Evolutionary conservation across 2,888 invertebrate species (phyloP).

Genomic region (Mythimna impura): DNA sequence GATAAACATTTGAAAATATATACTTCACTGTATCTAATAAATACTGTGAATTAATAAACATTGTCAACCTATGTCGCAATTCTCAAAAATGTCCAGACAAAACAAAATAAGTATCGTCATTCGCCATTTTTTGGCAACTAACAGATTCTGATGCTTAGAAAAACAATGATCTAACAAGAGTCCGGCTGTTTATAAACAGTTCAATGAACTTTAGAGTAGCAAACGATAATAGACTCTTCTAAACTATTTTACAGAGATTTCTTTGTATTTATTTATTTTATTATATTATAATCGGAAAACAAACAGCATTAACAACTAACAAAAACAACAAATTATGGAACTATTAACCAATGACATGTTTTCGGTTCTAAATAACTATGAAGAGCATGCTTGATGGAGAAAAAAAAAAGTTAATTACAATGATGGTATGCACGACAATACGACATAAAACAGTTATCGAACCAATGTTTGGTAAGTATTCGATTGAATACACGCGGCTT

Average conservation of each 20-base stretch:
- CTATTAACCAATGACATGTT: too few species aligned
- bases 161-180: slow-evolving; percentile 54
- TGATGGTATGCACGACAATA: too few species aligned
- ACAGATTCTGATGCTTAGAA: slow-evolving; percentile 37
- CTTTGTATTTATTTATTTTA: not conserved
- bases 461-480: too few species aligned
- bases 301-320: too few species aligned
- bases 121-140: slow-evolving; percentile 52
- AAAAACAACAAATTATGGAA: too few species aligned
- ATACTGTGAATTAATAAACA: slow-evolving; percentile 17
- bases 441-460: too few species aligned
- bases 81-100: slow-evolving; percentile 29
- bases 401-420: too few species aligned
- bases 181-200: slow-evolving; percentile 24
- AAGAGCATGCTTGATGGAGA: too few species aligned
- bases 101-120: slow-evolving; percentile 24
- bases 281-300: too few species aligned
- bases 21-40: slow-evolving; percentile 2
- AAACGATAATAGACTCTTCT: slow-evolving; percentile 35
- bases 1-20: not conserved
- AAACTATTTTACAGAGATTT: not conserved
- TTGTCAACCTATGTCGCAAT: slow-evolving; percentile 7
- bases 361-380: too few species aligned
- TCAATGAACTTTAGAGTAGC: slow-evolving; percentile 37
- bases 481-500: too few species aligned